Evolutionary conservation across 2,797 vertebrate species (phyloP).

Genomic region (Coendou prehensilis): DNA sequence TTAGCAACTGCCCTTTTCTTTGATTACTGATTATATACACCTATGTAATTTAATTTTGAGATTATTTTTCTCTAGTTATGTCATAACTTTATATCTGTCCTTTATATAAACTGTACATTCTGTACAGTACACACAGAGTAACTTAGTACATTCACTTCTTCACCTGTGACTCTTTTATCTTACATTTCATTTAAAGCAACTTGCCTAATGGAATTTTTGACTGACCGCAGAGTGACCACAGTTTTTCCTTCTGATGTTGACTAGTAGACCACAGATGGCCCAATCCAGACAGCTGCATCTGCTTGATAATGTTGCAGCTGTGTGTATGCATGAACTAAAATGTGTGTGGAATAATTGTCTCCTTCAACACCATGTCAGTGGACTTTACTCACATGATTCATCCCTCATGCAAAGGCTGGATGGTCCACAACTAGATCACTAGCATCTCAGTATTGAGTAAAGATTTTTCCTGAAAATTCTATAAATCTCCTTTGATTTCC

Average conservation of each 20-base stretch:
- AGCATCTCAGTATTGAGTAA: background rate
- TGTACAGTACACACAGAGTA: background rate
- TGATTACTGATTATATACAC: background rate
- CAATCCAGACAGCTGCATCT: background rate
- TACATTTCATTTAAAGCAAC: background rate
- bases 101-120: background rate
- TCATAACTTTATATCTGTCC: background rate
- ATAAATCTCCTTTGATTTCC: background rate
- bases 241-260: background rate
- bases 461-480: background rate
- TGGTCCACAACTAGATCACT: background rate
- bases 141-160: background rate
- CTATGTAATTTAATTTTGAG: background rate
- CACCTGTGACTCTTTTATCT: background rate
- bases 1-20: background rate
- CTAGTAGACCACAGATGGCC: background rate
- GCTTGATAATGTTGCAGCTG: background rate
- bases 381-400: background rate
- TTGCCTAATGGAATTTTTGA: background rate
- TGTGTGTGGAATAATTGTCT: background rate
- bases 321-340: background rate
- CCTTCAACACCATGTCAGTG: background rate
- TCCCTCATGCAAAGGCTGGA: background rate
- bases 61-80: background rate
- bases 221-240: background rate